A percentile compares a stretch with the other conserved stretches of the same genome.
Conservation (phyloP, 2,113 vertebrate species). For the Enhydra lutris region DNA sequence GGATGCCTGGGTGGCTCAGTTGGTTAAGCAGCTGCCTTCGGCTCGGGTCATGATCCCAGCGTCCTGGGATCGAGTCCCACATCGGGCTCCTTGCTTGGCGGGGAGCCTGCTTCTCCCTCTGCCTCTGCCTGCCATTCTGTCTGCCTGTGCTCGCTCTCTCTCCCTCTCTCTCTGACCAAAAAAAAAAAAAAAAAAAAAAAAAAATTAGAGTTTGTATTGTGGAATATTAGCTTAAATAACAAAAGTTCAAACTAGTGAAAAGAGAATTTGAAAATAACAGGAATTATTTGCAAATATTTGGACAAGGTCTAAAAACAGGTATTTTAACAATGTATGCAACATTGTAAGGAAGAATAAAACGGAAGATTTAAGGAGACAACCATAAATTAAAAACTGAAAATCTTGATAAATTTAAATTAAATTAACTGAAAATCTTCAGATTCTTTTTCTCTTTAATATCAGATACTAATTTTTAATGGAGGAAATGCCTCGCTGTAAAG, state of each 20-base stretch:
- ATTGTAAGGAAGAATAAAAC: not conserved
- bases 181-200: too few relatives aligned
- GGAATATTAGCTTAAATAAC: not conserved
- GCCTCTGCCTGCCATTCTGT: too few relatives aligned
- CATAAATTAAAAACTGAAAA: not conserved
- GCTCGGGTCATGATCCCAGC: too few relatives aligned
- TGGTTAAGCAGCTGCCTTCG: too few relatives aligned
- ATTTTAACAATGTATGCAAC: not conserved
- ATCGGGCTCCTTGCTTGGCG: too few relatives aligned
- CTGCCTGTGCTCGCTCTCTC: too few relatives aligned
- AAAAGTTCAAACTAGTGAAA: not conserved
- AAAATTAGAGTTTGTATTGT: not conserved
- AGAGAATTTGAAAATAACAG: not conserved
- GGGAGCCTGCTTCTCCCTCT: too few relatives aligned
- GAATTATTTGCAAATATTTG: not conserved
- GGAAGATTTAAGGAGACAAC: not conserved
- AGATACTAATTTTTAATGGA: not conserved
- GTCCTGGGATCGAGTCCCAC: too few relatives aligned
- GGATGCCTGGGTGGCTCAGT: too few relatives aligned
- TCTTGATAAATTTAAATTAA: not conserved
- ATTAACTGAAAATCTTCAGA: not conserved
- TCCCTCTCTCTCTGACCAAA: too few relatives aligned
- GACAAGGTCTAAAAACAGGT: not conserved
- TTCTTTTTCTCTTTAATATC: not conserved
- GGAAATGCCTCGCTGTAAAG: not conserved